A percentile compares a stretch with the other conserved stretches of the same genome.
Conservation (phyloP, 2,797 vertebrate species). For the Streptopelia turtur region DNA sequence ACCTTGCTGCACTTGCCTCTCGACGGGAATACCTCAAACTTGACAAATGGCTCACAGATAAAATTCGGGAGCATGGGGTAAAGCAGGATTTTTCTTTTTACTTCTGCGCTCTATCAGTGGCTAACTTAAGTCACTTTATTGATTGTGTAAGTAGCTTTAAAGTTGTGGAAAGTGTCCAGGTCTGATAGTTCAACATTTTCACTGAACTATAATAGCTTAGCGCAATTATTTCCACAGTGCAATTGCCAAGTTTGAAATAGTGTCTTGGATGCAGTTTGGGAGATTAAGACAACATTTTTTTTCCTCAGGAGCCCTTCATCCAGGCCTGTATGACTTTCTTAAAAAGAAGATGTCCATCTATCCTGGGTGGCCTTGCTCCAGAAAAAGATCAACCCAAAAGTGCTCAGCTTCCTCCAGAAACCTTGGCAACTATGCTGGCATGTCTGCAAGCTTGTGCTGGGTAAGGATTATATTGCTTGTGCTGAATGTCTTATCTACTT, state of each 20-base stretch:
- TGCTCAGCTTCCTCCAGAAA: conserved; percentile 97
- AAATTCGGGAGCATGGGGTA: conserved; percentile 99
- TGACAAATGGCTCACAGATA: conserved; percentile 99
- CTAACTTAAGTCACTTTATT: conserved; percentile 22
- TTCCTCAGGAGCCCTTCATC: conserved; percentile 94
- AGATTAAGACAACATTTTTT: not conserved
- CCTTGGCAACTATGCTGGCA: conserved; percentile 95
- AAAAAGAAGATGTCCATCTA: conserved; percentile 97
- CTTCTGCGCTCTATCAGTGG: conserved; percentile 41
- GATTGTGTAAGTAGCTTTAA: conserved; percentile 22
- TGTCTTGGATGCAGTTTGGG: not conserved
- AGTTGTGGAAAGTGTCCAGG: not conserved
- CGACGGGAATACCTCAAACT: conserved; percentile 99
- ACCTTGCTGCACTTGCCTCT: conserved; percentile 99
- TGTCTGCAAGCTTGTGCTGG: conserved; percentile 98
- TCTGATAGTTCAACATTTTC: not conserved
- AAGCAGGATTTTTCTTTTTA: conserved; percentile 72
- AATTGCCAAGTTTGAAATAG: conserved; percentile 56
- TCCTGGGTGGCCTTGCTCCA: conserved; percentile 95
- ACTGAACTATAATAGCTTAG: conserved; percentile 31
- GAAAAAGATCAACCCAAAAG: conserved; percentile 99
- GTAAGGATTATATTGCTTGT: conserved; percentile 74
- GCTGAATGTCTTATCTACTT: not conserved
- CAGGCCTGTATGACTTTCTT: conserved; percentile 98
- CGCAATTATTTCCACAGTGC: conserved; percentile 17